Evolutionary conservation across 2,113 vertebrate genomes (phyloP), one percentile per base, ranked within the genome.

Genomic region (Calcarius ornatus): DNA sequence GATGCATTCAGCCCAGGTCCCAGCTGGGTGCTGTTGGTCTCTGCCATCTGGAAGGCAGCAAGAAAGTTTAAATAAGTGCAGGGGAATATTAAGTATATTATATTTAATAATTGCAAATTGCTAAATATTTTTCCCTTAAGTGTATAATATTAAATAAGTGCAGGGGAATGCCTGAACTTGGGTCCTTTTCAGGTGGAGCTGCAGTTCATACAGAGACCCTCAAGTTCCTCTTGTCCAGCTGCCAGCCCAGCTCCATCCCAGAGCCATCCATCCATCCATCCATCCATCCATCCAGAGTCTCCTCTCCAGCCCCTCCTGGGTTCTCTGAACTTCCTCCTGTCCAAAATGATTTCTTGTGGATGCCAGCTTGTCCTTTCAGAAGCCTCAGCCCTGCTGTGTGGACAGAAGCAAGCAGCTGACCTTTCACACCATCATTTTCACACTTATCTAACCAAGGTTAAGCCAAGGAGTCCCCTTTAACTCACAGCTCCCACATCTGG

Each of bases 161-260:
- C 38, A 86, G 61, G 35, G 25, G 21, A 19, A 3, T 45, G 7
- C 54, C 23, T 50, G n/a, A 47, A n/a, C 24, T n/a, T 0, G 0
- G 14, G 15, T 45, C 15, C 20, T 63, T 53, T 54, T 12, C 82
- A 85, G 70, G 10, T 33, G 60, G 38, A n/a, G 60, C 25, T 21
- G 1, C 51, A 66, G 51, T 5, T 59, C 23, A 25, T 11, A 12
- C 45, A 66, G 15, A 38, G 33, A 28, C 23, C 43, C n/a, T 5
- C 4, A 2, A 6, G 51, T 4, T 21, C 19, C 2, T 20, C 68
- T 3, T 30, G 23, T 11, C 15, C 59, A 33, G 30, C 47, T 51
- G 63, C 38, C 63, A 68, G 15, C 61, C 54, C 72, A 69, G 42
- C 38, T 4, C 45, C 33, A 10, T 15, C 68, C 86, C 33, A 7